Percentiles rank a stretch among this genome's conserved stretches.
phyloP scores from a whole-genome alignment of 23 tunicate genomes.

The Trididemnum miniatum region DNA sequence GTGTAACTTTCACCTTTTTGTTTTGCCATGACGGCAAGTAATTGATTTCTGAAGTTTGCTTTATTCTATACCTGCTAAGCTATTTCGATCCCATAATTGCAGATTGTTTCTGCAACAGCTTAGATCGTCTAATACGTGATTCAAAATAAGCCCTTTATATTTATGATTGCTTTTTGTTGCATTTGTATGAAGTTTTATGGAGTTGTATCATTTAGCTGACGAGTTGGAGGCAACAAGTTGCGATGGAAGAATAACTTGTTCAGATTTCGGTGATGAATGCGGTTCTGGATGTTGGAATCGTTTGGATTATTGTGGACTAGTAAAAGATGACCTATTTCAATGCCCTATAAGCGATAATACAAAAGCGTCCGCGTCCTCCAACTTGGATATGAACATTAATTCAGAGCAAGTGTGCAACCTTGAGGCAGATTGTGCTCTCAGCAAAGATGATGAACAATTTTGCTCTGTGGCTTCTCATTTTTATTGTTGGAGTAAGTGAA shows the following conservation, averaged over 20 bases:
- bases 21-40: too few species aligned
- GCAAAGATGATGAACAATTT: slow-evolving; percentile 41
- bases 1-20: too few species aligned
- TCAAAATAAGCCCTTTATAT: too few species aligned
- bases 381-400: background rate
- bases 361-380: background rate
- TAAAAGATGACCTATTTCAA: background rate
- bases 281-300: slow-evolving; percentile 55
- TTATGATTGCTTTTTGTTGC: too few species aligned
- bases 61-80: too few species aligned
- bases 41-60: too few species aligned
- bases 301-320: slow-evolving; percentile 44
- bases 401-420: slow-evolving; percentile 55
- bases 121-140: too few species aligned
- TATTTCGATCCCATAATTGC: too few species aligned
- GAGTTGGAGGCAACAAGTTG: slow-evolving; percentile 41
- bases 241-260: slow-evolving; percentile 60
- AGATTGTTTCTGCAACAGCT: too few species aligned
- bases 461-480: slow-evolving; percentile 64
- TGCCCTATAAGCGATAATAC: background rate
- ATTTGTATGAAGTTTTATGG: too few species aligned
- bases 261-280: slow-evolving; percentile 81
- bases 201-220: slow-evolving; percentile 29
- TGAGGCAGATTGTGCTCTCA: slow-evolving; percentile 40
- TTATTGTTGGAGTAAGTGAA: slow-evolving; percentile 70